These are phyloP conservation scores for Psix sp. DNA, from an alignment of 1,140 invertebrate genomes.

Conservation along the genomic window DNA sequence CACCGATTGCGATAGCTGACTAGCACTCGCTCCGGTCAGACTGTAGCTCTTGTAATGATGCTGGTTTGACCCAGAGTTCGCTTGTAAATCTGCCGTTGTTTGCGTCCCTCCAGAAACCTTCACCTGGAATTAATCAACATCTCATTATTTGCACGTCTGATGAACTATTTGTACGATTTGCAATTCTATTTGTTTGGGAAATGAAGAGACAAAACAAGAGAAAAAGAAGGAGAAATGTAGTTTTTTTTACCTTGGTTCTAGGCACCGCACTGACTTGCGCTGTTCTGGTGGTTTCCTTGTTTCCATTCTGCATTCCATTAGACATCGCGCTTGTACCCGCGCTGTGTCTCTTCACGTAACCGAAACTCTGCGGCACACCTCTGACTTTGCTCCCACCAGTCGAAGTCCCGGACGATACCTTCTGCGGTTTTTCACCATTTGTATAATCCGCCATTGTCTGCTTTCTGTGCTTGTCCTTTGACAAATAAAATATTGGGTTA, in stretches of 20 bases:
- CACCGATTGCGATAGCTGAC: slow-evolving; percentile 89
- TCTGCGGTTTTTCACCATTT: slow-evolving; percentile 72
- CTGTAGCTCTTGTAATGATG: slow-evolving; percentile 86
- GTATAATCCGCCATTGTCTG: slow-evolving; percentile 74
- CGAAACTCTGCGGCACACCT: slow-evolving; percentile 87
- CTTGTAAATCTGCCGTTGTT: slow-evolving; percentile 86
- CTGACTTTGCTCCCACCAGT: slow-evolving; percentile 79
- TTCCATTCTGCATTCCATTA: slow-evolving; percentile 77
- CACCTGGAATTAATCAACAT: slow-evolving; percentile 71
- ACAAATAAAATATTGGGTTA: background rate
- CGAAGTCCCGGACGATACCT: slow-evolving; percentile 74
- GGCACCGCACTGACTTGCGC: slow-evolving; percentile 90
- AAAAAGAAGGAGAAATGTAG: no score
- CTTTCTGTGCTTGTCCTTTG: slow-evolving; percentile 73
- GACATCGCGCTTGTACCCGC: slow-evolving; percentile 75
- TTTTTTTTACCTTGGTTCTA: slow-evolving; percentile 82
- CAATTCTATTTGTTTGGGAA: no score
- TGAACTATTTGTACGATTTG: no score
- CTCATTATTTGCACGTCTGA: no score
- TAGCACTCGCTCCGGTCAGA: slow-evolving; percentile 87
- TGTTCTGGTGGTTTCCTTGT: slow-evolving; percentile 79
- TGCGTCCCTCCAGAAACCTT: slow-evolving; percentile 93
- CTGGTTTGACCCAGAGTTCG: slow-evolving; percentile 68
- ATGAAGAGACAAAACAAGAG: no score
- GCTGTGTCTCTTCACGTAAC: slow-evolving; percentile 88